Evolutionary conservation across 2,888 invertebrate species (phyloP).

Genomic region (Ligdia adustata): DNA sequence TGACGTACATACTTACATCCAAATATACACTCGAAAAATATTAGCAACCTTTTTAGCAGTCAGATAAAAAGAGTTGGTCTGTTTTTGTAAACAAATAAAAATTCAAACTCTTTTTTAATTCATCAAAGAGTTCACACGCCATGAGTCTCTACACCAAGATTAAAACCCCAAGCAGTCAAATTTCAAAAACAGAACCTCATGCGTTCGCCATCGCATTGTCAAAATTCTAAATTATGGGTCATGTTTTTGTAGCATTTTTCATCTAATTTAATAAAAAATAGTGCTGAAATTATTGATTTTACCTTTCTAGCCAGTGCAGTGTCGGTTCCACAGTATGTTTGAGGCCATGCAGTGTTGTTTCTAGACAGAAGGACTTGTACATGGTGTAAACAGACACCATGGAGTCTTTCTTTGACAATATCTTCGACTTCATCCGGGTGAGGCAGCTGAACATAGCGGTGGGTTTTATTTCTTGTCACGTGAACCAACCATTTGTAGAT

Average conservation of each 20-base stretch:
- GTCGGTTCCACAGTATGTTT: conserved; percentile 72
- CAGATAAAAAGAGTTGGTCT: too few relatives aligned
- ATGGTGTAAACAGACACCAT: conserved; percentile 46
- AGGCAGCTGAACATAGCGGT: conserved; percentile 67
- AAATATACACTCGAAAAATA: too few relatives aligned
- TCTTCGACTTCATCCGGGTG: conserved; percentile 57
- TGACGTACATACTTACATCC: too few relatives aligned
- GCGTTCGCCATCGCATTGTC: conserved; percentile 4
- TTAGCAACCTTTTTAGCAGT: too few relatives aligned
- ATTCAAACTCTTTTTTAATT: too few relatives aligned
- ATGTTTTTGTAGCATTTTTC: conserved; percentile 1
- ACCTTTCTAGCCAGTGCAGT: conserved; percentile 73
- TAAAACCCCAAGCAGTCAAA: conserved; percentile 25
- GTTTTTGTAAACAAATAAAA: too few relatives aligned
- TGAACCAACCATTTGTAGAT: conserved; percentile 1
- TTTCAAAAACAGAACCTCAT: conserved; percentile 42
- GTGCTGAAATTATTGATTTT: conserved; percentile 12
- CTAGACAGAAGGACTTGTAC: conserved; percentile 68
- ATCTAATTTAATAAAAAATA: background rate
- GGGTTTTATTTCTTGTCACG: conserved; percentile 34
- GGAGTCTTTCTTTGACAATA: conserved; percentile 47
- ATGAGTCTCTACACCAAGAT: background rate
- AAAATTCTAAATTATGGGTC: conserved; percentile 6
- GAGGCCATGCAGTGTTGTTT: conserved; percentile 73
- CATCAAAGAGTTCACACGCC: background rate